phyloP scores from a whole-genome alignment of 1,140 invertebrate genomes.

The Drosophila malerkotliana region DNA sequence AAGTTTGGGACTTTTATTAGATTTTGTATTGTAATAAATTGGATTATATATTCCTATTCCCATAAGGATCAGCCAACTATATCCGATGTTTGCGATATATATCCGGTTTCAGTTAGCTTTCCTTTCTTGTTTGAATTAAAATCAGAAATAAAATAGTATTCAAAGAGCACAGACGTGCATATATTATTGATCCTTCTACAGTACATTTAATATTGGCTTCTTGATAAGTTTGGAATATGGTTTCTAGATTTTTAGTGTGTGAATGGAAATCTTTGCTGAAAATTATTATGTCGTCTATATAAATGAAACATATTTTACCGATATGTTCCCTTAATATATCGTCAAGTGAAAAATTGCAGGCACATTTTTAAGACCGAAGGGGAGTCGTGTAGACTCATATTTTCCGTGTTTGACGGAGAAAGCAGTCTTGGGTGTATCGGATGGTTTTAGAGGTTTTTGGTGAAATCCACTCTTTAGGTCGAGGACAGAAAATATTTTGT shows the following conservation, averaged over 20 bases:
- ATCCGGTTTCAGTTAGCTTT: too few species aligned
- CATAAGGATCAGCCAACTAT: too few species aligned
- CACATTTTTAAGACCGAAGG: neutral
- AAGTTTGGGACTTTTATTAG: too few species aligned
- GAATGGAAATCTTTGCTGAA: neutral
- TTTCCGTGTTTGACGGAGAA: neutral
- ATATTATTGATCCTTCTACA: neutral
- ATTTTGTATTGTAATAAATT: too few species aligned
- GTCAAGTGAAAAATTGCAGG: neutral
- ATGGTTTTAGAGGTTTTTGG: neutral
- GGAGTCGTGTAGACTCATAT: neutral
- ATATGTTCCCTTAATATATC: neutral
- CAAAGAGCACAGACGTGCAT: too few species aligned
- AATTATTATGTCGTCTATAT: neutral
- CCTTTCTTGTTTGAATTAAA: too few species aligned
- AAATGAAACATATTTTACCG: neutral
- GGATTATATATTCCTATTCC: too few species aligned
- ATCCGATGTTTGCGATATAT: too few species aligned
- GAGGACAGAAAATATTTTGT: slow-evolving; percentile 13
- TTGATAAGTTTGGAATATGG: neutral
- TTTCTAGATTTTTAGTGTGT: neutral
- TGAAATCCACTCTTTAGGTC: slow-evolving; percentile 4
- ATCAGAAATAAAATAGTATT: too few species aligned
- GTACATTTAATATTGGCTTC: neutral
- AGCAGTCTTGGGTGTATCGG: neutral